phyloP scores from a whole-genome alignment of 2,797 vertebrate genomes.

The Lutjanus argentimaculatus region DNA sequence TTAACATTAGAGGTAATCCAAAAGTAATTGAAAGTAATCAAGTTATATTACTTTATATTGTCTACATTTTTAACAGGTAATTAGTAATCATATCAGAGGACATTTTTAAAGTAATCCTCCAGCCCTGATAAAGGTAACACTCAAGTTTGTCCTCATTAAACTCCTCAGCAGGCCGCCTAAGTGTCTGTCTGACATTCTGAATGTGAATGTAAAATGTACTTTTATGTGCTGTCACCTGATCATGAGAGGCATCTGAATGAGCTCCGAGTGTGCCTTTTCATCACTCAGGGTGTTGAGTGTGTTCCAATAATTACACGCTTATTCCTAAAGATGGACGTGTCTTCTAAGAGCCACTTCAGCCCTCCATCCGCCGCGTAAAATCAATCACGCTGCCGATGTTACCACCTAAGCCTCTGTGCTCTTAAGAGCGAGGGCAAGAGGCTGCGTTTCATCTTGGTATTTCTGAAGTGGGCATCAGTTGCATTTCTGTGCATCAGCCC shows the following conservation, averaged over 20 bases:
- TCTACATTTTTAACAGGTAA: too few species aligned
- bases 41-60: too few species aligned
- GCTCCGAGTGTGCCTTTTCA: conserved; percentile 3
- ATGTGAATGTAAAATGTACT: conserved; percentile 16
- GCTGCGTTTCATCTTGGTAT: conserved; percentile 38
- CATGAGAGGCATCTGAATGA: conserved; percentile 44
- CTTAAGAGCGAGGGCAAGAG: not conserved
- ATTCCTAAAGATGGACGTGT: conserved; percentile 25
- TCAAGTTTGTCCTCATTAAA: conserved; percentile 13
- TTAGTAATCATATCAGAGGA: too few species aligned
- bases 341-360: conserved; percentile 21
- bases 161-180: conserved; percentile 7
- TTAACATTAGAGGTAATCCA: too few species aligned
- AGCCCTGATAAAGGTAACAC: not conserved
- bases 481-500: conserved; percentile 65
- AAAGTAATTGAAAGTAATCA: too few species aligned
- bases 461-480: conserved; percentile 74
- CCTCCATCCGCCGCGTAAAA: not conserved
- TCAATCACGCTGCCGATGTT: not conserved
- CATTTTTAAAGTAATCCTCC: too few species aligned
- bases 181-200: conserved; percentile 14
- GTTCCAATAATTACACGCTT: conserved; percentile 17
- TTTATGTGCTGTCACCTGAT: conserved; percentile 25
- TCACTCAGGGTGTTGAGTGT: not conserved
- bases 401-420: conserved; percentile 22